These are phyloP conservation scores for Mormoops blainvillei DNA, from an alignment of 2,113 vertebrate species.

Conservation along the genomic window DNA sequence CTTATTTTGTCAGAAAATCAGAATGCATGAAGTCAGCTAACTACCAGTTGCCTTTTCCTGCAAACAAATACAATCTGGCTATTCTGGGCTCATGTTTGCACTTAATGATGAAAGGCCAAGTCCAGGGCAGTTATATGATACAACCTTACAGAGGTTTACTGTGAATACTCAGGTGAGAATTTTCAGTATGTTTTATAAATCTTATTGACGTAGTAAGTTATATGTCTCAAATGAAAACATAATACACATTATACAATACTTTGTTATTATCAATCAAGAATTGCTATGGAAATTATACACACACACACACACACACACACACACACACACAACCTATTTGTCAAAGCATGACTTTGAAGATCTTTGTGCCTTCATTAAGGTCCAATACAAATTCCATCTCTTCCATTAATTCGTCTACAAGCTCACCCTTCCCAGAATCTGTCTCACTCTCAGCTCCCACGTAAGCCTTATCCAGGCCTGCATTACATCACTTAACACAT, in stretches of 20 bases:
- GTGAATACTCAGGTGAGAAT: not conserved
- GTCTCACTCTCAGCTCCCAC: not conserved
- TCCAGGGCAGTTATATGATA: not conserved
- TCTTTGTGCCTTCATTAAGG: not conserved
- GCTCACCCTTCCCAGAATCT: not conserved
- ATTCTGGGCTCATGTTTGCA: not conserved
- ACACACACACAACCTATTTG: not conserved
- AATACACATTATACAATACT: not conserved
- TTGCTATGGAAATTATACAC: not conserved
- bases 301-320: too few species aligned
- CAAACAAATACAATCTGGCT: not conserved
- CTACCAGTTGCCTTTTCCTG: not conserved
- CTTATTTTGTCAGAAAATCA: not conserved
- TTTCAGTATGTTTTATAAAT: not conserved
- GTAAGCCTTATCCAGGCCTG: not conserved
- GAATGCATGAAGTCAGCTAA: not conserved
- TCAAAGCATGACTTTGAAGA: not conserved
- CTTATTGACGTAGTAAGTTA: conserved; percentile 40
- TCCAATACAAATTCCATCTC: not conserved
- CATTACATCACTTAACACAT: not conserved
- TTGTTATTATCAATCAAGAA: not conserved
- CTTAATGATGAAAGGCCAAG: not conserved
- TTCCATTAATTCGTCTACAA: not conserved
- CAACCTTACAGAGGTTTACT: not conserved
- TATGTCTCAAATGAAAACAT: not conserved